A percentile compares a stretch with the other conserved stretches of the same genome.
phyloP scores from a whole-genome alignment of 2,113 vertebrate species.

The Zosterops lateralis region DNA sequence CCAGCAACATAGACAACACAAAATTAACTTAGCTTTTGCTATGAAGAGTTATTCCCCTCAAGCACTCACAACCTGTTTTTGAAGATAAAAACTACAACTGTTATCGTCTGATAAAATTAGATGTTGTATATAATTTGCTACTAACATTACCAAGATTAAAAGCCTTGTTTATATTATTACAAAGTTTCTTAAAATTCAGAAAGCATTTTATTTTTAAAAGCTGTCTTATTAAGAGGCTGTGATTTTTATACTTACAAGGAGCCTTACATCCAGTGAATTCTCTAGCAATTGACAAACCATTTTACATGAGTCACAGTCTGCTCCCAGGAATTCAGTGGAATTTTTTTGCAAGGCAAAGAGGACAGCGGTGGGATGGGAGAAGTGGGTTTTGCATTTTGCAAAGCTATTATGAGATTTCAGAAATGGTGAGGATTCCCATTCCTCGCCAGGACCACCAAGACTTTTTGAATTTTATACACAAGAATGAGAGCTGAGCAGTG shows the following conservation, averaged over 20 bases:
- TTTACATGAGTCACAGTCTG: background rate
- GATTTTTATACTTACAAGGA: background rate
- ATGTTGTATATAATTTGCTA: slow-evolving; percentile 21
- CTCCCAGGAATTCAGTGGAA: slow-evolving; percentile 6
- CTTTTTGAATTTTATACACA: background rate
- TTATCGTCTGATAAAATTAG: slow-evolving; percentile 27
- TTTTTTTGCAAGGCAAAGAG: slow-evolving; percentile 3
- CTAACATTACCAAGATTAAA: slow-evolving; percentile 26
- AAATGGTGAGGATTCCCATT: background rate
- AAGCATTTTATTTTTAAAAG: background rate
- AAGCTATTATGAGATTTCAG: background rate
- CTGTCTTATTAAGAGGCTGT: background rate
- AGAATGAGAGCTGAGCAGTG: background rate
- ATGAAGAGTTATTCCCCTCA: slow-evolving; percentile 50
- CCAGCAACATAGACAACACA: slow-evolving; percentile 25
- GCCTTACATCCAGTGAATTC: background rate
- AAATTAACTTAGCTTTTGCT: slow-evolving; percentile 65
- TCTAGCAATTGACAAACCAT: background rate
- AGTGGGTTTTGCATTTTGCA: background rate
- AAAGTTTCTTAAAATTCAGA: slow-evolving; percentile 44
- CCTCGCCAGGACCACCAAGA: background rate
- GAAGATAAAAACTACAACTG: slow-evolving; percentile 63
- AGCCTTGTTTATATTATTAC: slow-evolving; percentile 21
- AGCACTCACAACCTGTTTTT: slow-evolving; percentile 61
- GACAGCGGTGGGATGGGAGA: background rate